Conservation (phyloP, 2,113 vertebrate species). For the Laticauda laticaudata region DNA sequence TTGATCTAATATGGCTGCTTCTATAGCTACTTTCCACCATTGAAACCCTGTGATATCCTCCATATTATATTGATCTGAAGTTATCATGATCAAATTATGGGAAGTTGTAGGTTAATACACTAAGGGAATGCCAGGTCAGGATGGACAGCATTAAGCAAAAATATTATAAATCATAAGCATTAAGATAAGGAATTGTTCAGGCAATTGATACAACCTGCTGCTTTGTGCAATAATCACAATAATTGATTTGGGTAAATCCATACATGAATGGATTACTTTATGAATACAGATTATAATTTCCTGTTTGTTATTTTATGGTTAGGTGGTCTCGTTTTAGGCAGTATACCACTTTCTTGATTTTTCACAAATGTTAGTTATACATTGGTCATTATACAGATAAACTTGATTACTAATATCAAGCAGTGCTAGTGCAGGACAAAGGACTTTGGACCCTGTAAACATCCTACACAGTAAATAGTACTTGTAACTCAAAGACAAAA, state of each 20-base stretch:
- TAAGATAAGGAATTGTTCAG: background rate
- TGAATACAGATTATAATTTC: background rate
- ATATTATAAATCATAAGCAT: background rate
- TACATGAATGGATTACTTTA: background rate
- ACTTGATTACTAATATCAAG: slow-evolving; percentile 25
- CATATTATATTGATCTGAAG: background rate
- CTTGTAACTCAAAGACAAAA: slow-evolving; percentile 15
- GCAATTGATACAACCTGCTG: background rate
- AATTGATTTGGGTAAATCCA: background rate
- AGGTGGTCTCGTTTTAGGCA: background rate
- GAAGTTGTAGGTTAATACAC: background rate
- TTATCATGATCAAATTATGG: background rate
- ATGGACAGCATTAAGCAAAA: background rate
- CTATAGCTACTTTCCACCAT: background rate
- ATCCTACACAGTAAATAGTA: slow-evolving; percentile 1
- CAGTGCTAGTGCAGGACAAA: slow-evolving; percentile 26
- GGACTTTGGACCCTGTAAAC: background rate
- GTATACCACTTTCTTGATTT: slow-evolving; percentile 29
- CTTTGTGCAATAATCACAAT: background rate
- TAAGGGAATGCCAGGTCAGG: background rate
- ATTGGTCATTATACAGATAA: slow-evolving; percentile 24
- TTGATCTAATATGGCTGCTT: background rate
- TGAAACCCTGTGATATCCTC: background rate
- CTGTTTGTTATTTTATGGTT: slow-evolving; percentile 3
- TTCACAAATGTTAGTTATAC: slow-evolving; percentile 24